Evolutionary conservation across 2,888 invertebrate species (phyloP).

Genomic region (Drosophila kokeensis): DNA sequence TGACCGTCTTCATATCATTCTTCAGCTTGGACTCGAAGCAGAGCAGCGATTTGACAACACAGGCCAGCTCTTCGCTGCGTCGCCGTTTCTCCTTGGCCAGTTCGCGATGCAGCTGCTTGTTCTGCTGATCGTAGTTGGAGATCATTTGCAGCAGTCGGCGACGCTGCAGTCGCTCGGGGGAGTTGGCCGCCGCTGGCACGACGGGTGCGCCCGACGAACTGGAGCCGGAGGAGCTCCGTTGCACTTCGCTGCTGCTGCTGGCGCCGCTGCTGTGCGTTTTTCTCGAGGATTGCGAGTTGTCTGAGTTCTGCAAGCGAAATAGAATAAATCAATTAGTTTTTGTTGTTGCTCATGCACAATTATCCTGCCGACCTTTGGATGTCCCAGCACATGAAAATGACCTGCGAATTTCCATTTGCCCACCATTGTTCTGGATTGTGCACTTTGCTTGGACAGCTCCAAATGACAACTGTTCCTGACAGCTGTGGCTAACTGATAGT

Average conservation of each 20-base stretch:
- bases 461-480: constrained; percentile 46
- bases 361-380: constrained; percentile 42
- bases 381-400: constrained; percentile 52
- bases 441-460: constrained; percentile 28
- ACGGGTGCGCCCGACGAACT: constrained; percentile 67
- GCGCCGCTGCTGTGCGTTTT: constrained; percentile 44
- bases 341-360: not conserved
- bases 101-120: constrained; percentile 82
- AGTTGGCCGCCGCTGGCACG: constrained; percentile 37
- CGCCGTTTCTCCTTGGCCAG: constrained; percentile 84
- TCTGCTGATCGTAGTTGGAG: constrained; percentile 83
- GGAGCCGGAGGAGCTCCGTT: constrained; percentile 77
- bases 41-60: constrained; percentile 84
- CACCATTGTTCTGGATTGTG: constrained; percentile 40
- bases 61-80: constrained; percentile 83
- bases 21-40: constrained; percentile 84
- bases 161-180: constrained; percentile 75
- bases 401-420: constrained; percentile 52
- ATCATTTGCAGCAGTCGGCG: constrained; percentile 82
- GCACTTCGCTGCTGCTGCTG: constrained; percentile 72
- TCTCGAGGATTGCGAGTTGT: constrained; percentile 76
- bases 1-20: constrained; percentile 84
- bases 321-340: not conserved
- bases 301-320: constrained; percentile 69
- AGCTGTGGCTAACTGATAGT: constrained; percentile 44